Base-by-base conservation (phyloP, 2,888 invertebrate species). In the Frankliniella intonsa region DNA sequence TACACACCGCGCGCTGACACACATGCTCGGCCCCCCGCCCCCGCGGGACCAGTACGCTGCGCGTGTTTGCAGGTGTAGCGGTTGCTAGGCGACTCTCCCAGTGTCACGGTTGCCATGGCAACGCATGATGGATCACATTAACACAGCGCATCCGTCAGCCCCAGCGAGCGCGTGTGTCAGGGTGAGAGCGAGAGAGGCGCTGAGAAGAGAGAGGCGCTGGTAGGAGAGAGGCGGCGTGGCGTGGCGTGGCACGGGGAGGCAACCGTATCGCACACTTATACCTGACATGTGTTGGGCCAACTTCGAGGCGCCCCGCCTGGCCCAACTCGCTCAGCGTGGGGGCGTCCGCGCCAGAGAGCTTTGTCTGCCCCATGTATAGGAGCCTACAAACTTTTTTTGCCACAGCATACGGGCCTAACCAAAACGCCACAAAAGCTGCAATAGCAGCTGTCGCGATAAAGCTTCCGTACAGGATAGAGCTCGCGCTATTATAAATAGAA, bases 121-220 rank as follows among this genome's bases (percentile, higher is more conserved):
- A 76, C 69, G 69, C 69, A 76, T 76, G 69, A 76, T 76, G 69
- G 69, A 76, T 76, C 69, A 76, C 69, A 76, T 76, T 22, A 76
- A 62, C 62, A 62, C 62, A 17, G 14, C 62, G 62, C 62, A 62
- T 62, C 62, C 62, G 38, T 38, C 19, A 25, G 22, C 69, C 8
- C 69, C 12, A 22, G 69, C 12, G 69, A 25, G 69, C 9, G 69
- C 22, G 69, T 76, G n/a, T 25, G 69, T n/a, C 22, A 5, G n/a
- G 11, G 69, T 22, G 69, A 17, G n/a, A 19, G 69, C 69, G 69
- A 17, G 14, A 17, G 55, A 55, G 55, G 55, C 55, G 17, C 38
- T 38, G 55, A 12, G 55, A 17, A 14, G 55, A 14, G 55, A 14
- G 55, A 55, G 55, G 55, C 55, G 17, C 38, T 38, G 55, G 2